Evolutionary conservation across 2,888 invertebrate genomes (phyloP).

Genomic region (Alviniconcha strummeri): DNA sequence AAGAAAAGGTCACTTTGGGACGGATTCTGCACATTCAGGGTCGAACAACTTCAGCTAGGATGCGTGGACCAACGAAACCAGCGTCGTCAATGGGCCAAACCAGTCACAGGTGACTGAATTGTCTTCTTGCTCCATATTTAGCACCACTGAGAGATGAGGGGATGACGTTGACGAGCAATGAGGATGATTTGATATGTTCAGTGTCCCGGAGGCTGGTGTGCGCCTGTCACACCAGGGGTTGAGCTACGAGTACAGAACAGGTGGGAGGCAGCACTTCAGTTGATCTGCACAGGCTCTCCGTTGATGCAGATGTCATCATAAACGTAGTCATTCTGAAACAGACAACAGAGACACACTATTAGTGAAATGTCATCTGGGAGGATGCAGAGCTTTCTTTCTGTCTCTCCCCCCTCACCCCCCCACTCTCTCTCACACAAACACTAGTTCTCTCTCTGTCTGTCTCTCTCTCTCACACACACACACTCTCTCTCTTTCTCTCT

Average conservation of each 20-base stretch:
- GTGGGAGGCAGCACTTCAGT: slow-evolving; percentile 3
- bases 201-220: not conserved
- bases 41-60: not conserved
- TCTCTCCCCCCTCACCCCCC: no score
- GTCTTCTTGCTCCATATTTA: not conserved
- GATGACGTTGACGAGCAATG: not conserved
- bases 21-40: not conserved
- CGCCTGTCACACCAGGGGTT: not conserved
- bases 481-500: no score
- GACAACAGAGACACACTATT: not conserved
- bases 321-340: slow-evolving; percentile 31
- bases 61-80: not conserved
- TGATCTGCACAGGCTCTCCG: slow-evolving; percentile 32
- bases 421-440: no score
- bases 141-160: not conserved
- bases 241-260: not conserved
- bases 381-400: no score
- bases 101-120: not conserved
- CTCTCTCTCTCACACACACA: no score
- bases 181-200: not conserved
- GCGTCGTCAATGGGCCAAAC: not conserved
- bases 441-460: no score
- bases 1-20: slow-evolving; percentile 15
- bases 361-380: no score
- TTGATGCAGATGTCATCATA: slow-evolving; percentile 40